phyloP scores from a whole-genome alignment of 2,888 invertebrate species.

The Synergus gifuensis region DNA sequence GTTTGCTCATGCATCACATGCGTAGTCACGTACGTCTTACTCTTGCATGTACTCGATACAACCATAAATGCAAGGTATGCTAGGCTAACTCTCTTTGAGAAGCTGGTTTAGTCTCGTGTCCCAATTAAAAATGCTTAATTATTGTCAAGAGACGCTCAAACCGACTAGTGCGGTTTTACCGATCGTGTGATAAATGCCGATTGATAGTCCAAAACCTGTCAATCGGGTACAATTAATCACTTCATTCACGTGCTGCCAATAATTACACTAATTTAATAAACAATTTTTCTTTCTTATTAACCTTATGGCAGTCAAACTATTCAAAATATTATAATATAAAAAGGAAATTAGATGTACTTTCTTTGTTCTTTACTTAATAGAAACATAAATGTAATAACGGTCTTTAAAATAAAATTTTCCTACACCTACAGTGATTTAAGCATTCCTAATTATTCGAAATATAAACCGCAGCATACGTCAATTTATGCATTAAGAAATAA shows the following conservation, averaged over 20 bases:
- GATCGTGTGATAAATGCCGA: constrained; percentile 9
- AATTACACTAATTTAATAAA: constrained; percentile 26
- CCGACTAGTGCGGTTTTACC: background rate
- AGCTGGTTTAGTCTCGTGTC: constrained; percentile 22
- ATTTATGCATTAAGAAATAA: background rate
- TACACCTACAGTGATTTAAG: background rate
- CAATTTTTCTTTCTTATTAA: background rate
- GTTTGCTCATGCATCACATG: constrained; percentile 23
- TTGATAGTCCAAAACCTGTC: constrained; percentile 22
- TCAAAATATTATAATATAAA: background rate
- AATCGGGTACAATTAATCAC: background rate
- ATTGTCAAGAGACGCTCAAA: constrained; percentile 18
- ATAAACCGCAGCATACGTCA: background rate
- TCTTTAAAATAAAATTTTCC: no score
- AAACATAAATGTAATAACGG: no score
- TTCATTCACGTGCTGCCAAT: background rate
- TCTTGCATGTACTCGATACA: background rate
- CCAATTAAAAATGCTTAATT: constrained; percentile 33
- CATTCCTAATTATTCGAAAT: background rate
- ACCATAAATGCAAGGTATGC: background rate
- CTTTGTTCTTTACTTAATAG: no score
- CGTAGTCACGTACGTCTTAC: background rate
- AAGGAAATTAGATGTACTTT: background rate
- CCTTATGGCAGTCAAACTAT: background rate
- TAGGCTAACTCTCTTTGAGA: constrained; percentile 15